Evolutionary conservation across 2,113 vertebrate genomes (phyloP), one percentile per base, ranked within the genome.

Genomic region (Condylura cristata): DNA sequence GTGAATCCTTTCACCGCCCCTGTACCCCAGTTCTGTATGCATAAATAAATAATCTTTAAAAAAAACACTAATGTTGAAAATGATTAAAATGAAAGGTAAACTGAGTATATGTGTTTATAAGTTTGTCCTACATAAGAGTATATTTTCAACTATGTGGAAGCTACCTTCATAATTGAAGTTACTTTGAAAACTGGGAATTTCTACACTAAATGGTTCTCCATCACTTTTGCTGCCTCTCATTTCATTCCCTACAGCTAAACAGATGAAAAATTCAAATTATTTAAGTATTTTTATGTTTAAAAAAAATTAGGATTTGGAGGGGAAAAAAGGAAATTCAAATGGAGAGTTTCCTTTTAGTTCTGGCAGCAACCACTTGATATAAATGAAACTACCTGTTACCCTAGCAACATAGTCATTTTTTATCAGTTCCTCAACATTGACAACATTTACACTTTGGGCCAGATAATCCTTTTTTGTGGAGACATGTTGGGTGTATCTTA

Each of bases 161-260:
- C 65, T 12, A 90, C 14, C 71, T 85, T 80, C 44, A 76, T 30
- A 85, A 92, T 13, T 90, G 14, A 96, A 84, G n/a, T 75, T 89
- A 56, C 83, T 37, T 30, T 79, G 66, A 88, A 91, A 48, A 78
- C 0, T 44, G 34, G 37, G 86, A 94, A 81, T 82, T 72, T 71
- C 46, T 81, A 24, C 44, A 85, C 32, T 53, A 68, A 79, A 68
- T 80, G 39, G 46, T 89, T 87, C 48, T 65, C 24, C 28, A 56
- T 41, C 13, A 39, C 37, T 32, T 90, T 53, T 76, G 10, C 39
- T 85, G 12, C 22, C 60, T 10, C 26, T 20, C 30, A 93, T 39
- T 86, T 91, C 58, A 85, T 22, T 74, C 89, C 91, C 89, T 82
- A 83, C 5, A 86, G n/a, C 71, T 68, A 89, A 61, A 58, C 78